Evolutionary conservation across 1,140 invertebrate genomes (phyloP).

Genomic region (Ceratitis capitata): DNA sequence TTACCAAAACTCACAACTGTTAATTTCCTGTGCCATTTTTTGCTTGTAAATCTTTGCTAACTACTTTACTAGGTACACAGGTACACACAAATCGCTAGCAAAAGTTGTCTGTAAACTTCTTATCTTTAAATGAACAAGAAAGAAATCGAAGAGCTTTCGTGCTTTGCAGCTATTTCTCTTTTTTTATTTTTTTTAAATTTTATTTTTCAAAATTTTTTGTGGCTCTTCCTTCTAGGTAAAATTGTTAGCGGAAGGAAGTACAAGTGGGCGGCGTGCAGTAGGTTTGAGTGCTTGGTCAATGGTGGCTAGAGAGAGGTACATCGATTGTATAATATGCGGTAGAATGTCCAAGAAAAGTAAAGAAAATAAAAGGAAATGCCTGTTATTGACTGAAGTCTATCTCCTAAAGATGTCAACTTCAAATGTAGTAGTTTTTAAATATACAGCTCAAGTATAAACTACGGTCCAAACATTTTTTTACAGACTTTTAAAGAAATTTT

Average conservation of each 20-base stretch:
- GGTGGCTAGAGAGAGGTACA: neutral
- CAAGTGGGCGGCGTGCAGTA: neutral
- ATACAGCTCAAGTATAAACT: neutral
- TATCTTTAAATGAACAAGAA: neutral
- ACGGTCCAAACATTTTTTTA: neutral
- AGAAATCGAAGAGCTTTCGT: neutral
- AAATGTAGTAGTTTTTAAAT: neutral
- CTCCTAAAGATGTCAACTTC: neutral
- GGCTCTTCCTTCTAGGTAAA: neutral
- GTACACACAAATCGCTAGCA: neutral
- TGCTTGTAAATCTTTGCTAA: neutral
- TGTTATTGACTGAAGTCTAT: neutral
- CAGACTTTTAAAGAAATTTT: neutral
- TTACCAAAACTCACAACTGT: neutral
- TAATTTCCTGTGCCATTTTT: neutral
- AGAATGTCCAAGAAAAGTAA: neutral
- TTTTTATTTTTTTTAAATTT: neutral
- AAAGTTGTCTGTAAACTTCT: neutral
- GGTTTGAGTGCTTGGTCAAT: neutral
- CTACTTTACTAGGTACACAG: neutral
- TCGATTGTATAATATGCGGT: neutral
- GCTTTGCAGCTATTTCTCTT: neutral
- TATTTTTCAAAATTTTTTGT: too few relatives aligned
- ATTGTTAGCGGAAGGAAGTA: constrained; percentile 1
- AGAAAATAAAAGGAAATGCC: neutral